These are phyloP conservation scores for Neosilurus mollespiculum DNA, from an alignment of 2,797 vertebrate species.

Conservation along the genomic window DNA sequence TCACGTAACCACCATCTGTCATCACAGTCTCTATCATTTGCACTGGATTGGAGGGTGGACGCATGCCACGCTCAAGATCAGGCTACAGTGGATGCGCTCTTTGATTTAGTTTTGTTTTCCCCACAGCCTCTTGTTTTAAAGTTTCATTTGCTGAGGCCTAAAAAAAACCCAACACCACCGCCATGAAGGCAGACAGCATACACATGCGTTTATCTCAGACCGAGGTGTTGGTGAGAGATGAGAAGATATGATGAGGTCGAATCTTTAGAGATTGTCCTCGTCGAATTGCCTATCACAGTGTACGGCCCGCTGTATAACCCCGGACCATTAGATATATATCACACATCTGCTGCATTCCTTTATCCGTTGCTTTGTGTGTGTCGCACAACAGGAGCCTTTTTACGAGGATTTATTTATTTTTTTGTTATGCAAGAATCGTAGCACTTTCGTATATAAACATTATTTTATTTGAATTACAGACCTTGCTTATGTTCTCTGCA, in stretches of 20 bases:
- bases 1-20: constrained; percentile 27
- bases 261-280: constrained; percentile 36
- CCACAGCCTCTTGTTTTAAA: constrained; percentile 16
- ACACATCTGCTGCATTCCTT: neutral
- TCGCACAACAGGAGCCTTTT: too few relatives aligned
- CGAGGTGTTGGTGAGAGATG: constrained; percentile 14
- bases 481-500: too few relatives aligned
- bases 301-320: constrained; percentile 8
- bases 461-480: too few relatives aligned
- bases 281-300: constrained; percentile 40
- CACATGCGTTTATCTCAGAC: neutral
- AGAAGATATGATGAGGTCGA: constrained; percentile 28
- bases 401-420: too few relatives aligned
- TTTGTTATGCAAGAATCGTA: too few relatives aligned
- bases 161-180: neutral
- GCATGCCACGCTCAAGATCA: constrained; percentile 4
- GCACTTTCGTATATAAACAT: too few relatives aligned
- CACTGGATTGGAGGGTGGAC: constrained; percentile 44
- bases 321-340: constrained; percentile 20
- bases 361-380: constrained; percentile 2
- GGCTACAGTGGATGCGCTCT: neutral
- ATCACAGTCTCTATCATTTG: constrained; percentile 28
- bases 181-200: constrained; percentile 33
- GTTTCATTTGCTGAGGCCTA: constrained; percentile 3
- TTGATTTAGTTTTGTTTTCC: constrained; percentile 31